Evolutionary conservation across 2,888 invertebrate genomes (phyloP).

Genomic region (Agrypnus murinus): DNA sequence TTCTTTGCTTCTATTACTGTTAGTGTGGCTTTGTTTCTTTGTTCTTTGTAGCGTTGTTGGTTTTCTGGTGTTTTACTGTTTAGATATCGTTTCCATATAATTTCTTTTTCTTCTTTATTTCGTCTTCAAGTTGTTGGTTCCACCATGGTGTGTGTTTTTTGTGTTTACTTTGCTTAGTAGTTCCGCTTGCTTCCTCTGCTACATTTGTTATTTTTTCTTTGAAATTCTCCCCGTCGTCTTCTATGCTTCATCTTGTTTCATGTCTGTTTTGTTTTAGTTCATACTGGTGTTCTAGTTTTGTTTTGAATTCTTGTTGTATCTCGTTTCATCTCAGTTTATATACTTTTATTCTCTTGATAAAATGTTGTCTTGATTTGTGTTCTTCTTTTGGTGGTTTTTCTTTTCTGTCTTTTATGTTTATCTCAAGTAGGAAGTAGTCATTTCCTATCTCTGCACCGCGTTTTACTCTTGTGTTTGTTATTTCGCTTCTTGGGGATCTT

Average conservation of each 20-base stretch:
- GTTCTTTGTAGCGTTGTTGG: too few species aligned
- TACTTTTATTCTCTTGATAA: constrained; percentile 2
- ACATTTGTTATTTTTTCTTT: background rate
- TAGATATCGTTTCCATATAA: constrained; percentile 2
- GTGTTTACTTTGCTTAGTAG: background rate
- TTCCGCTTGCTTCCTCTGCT: constrained; percentile 1
- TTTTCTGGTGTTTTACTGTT: too few species aligned
- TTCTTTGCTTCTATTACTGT: background rate
- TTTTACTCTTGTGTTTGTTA: constrained; percentile 17
- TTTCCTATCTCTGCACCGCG: constrained; percentile 3
- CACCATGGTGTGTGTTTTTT: too few species aligned
- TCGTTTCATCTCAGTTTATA: background rate
- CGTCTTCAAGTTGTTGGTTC: background rate
- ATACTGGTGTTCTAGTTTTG: constrained; percentile 3
- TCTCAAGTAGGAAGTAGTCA: constrained; percentile 4
- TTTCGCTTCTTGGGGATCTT: background rate
- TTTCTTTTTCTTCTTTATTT: constrained; percentile 13
- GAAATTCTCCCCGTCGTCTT: background rate
- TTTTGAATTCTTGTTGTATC: constrained; percentile 7
- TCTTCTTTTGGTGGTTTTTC: background rate
- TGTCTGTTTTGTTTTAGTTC: background rate
- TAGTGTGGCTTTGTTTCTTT: background rate
- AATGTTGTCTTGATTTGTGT: background rate
- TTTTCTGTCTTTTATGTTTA: background rate
- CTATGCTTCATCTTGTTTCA: too few species aligned